These are phyloP conservation scores for Cerceris ruficornis DNA, from an alignment of 2,888 invertebrate species.

Conservation along the genomic window DNA sequence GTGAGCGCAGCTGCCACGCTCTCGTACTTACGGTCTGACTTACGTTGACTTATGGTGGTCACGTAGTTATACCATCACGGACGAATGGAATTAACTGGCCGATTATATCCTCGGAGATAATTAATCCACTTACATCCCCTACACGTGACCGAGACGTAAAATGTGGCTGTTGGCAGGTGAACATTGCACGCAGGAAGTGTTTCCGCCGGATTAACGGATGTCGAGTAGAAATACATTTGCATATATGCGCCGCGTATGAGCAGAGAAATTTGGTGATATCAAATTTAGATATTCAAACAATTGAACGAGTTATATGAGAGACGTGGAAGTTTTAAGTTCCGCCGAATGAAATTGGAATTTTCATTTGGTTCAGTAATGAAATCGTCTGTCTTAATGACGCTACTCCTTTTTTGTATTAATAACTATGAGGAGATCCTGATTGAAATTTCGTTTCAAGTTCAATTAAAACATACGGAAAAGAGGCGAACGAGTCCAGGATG, in stretches of 20 bases:
- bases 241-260: background rate
- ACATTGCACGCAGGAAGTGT: slow-evolving; percentile 19
- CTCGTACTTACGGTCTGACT: slow-evolving; percentile 34
- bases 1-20: slow-evolving; percentile 17
- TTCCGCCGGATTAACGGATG: slow-evolving; percentile 19
- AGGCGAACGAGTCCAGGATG: too few species aligned
- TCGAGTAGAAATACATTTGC: background rate
- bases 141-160: slow-evolving; percentile 54
- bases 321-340: too few species aligned
- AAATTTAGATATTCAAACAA: too few species aligned
- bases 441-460: too few species aligned
- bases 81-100: slow-evolving; percentile 61
- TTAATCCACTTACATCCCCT: slow-evolving; percentile 62
- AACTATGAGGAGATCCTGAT: too few species aligned
- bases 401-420: too few species aligned
- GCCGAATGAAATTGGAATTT: too few species aligned
- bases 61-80: slow-evolving; percentile 54
- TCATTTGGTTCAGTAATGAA: too few species aligned
- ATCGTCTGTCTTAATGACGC: too few species aligned
- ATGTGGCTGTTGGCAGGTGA: slow-evolving; percentile 20
- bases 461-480: too few species aligned
- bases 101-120: slow-evolving; percentile 62
- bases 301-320: background rate
- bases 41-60: slow-evolving; percentile 46
- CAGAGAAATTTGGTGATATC: background rate